Evolutionary conservation across 2,113 vertebrate genomes (phyloP), one percentile per base, ranked within the genome.

Genomic region (Nymphicus hollandicus): DNA sequence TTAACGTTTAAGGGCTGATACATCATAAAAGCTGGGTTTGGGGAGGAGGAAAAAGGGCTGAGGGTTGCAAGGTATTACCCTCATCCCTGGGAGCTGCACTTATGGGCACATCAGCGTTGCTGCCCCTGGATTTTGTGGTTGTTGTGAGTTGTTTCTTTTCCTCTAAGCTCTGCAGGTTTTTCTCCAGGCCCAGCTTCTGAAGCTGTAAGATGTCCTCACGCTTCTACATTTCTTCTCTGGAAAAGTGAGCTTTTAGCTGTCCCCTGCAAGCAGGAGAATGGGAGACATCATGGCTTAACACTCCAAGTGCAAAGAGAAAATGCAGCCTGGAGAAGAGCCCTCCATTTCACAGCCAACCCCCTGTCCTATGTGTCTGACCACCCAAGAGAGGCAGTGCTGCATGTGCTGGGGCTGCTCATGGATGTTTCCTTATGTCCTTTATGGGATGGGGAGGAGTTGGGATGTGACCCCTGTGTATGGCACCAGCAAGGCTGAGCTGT

Each of bases 71-170:
- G 39, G 12, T 19, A 49, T 44, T 49, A 12, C 27, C n/a, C 31
- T 55, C 2, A 2, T 14, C 31, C 28, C 9, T 20, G 29, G 35
- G 43, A 64, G 23, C 44, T 23, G 27, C 27, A 5, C 9, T 1
- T 6, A 52, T 7, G 14, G 50, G 29, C 13, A n/a, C 0, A 0
- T 9, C 19, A 11, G n/a, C 1, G 2, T 17, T 18, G 44, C 37
- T 72, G 39, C 13, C 6, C 11, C 55, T 19, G 53, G 15, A 14
- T 53, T 82, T 65, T 82, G 53, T 53, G 31, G 16, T 33, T 29
- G 17, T 33, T 63, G 19, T 11, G 44, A 6, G 9, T 56, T 33
- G n/a, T 63, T 47, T 28, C 1, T 52, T 33, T 15, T 11, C 79
- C 41, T 22, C 1, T 13, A 16, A 8, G 18, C 7, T 20, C 58